phyloP scores from a whole-genome alignment of 2,888 invertebrate species.

The Oxytorus armatus region DNA sequence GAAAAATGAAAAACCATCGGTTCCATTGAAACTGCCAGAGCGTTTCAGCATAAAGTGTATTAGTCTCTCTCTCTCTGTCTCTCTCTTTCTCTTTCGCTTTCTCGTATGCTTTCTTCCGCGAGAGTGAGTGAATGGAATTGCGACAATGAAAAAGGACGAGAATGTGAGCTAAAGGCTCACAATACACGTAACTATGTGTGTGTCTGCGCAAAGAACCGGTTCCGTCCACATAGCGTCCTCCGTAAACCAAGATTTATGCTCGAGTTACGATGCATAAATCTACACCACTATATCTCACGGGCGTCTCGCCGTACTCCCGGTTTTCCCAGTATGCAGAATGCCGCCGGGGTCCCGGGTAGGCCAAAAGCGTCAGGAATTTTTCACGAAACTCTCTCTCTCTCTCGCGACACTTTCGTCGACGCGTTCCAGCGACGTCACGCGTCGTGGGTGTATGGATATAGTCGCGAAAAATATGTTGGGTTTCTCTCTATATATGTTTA shows the following conservation, averaged over 20 bases:
- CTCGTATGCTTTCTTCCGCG: not conserved
- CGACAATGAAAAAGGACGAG: constrained; percentile 38
- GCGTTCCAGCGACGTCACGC: constrained; percentile 21
- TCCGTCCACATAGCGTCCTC: constrained; percentile 39
- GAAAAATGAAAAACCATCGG: constrained; percentile 33
- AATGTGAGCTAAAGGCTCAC: constrained; percentile 20
- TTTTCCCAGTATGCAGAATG: constrained; percentile 25
- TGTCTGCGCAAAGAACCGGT: constrained; percentile 11
- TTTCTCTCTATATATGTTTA: not conserved
- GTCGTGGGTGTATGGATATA: not conserved
- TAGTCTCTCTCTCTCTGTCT: not conserved
- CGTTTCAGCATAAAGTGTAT: constrained; percentile 7
- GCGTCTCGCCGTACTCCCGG: constrained; percentile 28
- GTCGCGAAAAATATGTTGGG: constrained; percentile 45
- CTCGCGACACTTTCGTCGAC: constrained; percentile 41
- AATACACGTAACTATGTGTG: not conserved
- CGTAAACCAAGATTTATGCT: constrained; percentile 78
- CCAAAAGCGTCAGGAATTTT: constrained; percentile 55
- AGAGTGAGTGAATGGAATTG: constrained; percentile 48
- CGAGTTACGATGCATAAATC: constrained; percentile 75
- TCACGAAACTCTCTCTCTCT: constrained; percentile 54
- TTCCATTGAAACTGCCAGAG: constrained; percentile 29
- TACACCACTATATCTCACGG: constrained; percentile 57
- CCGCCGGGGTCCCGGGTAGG: not conserved
- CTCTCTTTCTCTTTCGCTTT: not conserved